phyloP scores from a whole-genome alignment of 2,888 invertebrate genomes.

The Cataglyphis rosenhaueri region DNA sequence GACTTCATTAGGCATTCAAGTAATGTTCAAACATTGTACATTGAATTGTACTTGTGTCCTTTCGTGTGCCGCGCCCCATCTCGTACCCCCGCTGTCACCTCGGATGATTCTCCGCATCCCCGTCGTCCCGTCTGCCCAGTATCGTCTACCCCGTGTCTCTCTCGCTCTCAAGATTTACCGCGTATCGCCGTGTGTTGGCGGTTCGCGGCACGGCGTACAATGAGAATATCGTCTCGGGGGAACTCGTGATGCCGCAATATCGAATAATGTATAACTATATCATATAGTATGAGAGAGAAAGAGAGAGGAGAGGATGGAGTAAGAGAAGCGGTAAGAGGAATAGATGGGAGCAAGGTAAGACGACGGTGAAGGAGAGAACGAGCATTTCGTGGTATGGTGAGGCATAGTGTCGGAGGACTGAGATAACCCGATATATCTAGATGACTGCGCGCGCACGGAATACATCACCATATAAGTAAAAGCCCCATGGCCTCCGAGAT shows the following conservation, averaged over 20 bases:
- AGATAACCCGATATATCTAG: conserved; percentile 78
- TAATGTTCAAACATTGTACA: conserved; percentile 82
- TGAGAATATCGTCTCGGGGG: conserved; percentile 79
- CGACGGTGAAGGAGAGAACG: conserved; percentile 34
- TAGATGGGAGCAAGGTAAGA: conserved; percentile 49
- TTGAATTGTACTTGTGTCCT: conserved; percentile 80
- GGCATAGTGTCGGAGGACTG: conserved; percentile 66
- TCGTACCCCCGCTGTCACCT: conserved; percentile 47
- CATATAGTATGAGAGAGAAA: conserved; percentile 55
- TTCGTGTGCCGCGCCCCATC: conserved; percentile 56
- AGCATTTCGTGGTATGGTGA: conserved; percentile 64
- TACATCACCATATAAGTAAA: conserved; percentile 81
- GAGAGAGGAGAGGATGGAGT: neutral
- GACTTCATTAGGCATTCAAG: conserved; percentile 84
- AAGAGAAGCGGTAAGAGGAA: conserved; percentile 46
- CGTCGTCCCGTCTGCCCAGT: conserved; percentile 46
- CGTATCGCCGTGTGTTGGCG: conserved; percentile 57
- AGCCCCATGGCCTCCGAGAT: conserved; percentile 71
- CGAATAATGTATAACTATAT: conserved; percentile 82
- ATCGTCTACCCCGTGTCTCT: conserved; percentile 41
- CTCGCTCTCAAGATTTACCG: conserved; percentile 32
- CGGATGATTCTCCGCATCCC: conserved; percentile 33
- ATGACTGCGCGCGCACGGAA: conserved; percentile 75
- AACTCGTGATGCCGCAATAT: conserved; percentile 82
- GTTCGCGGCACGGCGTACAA: conserved; percentile 76